Evolutionary conservation across 2,888 invertebrate genomes (phyloP), one percentile per base, ranked within the genome.

Genomic region (Lathronympha strigana): DNA sequence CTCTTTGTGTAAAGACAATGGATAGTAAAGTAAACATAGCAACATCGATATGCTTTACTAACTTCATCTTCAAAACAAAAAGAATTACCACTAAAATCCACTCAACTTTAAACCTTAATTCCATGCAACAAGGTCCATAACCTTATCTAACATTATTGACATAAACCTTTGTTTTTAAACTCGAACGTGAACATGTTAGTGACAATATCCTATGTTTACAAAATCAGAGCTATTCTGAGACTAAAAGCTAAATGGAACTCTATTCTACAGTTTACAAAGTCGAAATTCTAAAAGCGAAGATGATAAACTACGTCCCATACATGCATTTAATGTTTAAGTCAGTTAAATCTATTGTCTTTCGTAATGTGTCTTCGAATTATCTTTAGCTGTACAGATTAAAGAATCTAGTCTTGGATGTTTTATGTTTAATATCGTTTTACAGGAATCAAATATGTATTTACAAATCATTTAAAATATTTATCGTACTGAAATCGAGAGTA

Each of bases 171-270:
- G 43, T 33, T 53, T 23, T 23, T 17, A 43, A 6, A 17, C 23
- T 23, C 21, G 23, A 23, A 47, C 23, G 31, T 53, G 43, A 53
- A 43, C 40, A 50, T 50, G 50, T 19, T 19, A 33, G 31, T 40
- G 38, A 53, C 61, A 21, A 43, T 31, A 61, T 13, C 43, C 38
- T 15, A 61, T 61, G 61, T 61, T 61, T 61, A 61, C 31, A 53
- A 43, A 51, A 31, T n/a, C 13, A 58, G 31, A 28, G 61, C 36
- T 31, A 51, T 33, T 62, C 28, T 45, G 33, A 17, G 4, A 36
- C 53, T 54, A 47, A 8, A 21, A 15, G 4, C n/a, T 36, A 53
- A 36, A 11, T 9, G 36, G 4, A 36, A 23, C 17, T 40, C 40
- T 40, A 43, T 55, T 28, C 2, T 13, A 21, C 1, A 17, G 1